These are phyloP conservation scores for Ephydatia muelleri DNA, from an alignment of 37 sponge, comb jelly and placozoan genomes.

Conservation along the genomic window DNA sequence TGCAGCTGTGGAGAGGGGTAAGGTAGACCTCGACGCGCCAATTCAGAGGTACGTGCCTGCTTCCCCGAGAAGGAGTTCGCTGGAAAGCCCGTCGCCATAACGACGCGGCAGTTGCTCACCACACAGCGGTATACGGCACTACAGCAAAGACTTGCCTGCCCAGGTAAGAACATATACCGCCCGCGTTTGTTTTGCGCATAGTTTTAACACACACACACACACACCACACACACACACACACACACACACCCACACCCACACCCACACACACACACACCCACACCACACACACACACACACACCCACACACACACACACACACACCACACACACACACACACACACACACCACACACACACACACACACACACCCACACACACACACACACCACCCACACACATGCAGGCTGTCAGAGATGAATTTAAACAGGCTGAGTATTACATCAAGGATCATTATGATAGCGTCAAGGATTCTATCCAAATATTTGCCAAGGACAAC, in stretches of 20 bases:
- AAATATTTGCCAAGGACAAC: constrained; percentile 74
- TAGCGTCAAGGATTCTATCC: constrained; percentile 53
- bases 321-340: no score
- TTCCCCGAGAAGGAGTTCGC: constrained; percentile 77
- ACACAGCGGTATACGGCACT: constrained; percentile 85
- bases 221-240: no score
- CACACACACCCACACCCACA: no score
- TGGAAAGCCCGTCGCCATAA: constrained; percentile 63
- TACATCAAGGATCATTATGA: constrained; percentile 59
- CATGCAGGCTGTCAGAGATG: constrained; percentile 15
- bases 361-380: no score
- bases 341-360: no score
- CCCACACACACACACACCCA: no score
- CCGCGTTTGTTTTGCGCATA: no score
- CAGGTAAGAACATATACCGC: not conserved
- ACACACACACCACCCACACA: not conserved
- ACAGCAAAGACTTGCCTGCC: constrained; percentile 23
- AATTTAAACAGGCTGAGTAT: constrained; percentile 44
- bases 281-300: no score
- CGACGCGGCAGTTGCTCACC: constrained; percentile 74
- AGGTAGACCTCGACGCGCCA: constrained; percentile 82
- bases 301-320: no score
- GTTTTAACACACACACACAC: no score
- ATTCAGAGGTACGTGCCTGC: constrained; percentile 72
- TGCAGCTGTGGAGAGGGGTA: constrained; percentile 72